Percentiles rank a stretch among this genome's conserved stretches.
These are phyloP conservation scores for Drymodes brunneopygia DNA, from an alignment of 2,113 vertebrate species.

Conservation along the genomic window DNA sequence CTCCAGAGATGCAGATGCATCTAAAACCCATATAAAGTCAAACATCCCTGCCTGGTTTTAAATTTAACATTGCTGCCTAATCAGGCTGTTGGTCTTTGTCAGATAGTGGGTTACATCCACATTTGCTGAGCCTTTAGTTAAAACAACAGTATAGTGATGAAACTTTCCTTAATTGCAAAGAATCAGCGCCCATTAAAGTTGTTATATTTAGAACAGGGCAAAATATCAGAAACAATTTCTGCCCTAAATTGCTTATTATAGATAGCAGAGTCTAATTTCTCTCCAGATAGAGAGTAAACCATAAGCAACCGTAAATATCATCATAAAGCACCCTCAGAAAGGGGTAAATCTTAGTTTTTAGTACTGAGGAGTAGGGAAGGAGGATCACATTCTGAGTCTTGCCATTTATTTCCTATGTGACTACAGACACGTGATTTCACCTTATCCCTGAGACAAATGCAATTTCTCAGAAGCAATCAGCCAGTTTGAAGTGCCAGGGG, in stretches of 20 bases:
- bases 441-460: not conserved
- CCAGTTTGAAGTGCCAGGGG: not conserved
- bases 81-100: constrained; percentile 25
- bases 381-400: not conserved
- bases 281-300: not conserved
- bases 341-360: not conserved
- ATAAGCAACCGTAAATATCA: not conserved
- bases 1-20: not conserved
- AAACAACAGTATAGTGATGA: not conserved
- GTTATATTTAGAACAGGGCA: constrained; percentile 15
- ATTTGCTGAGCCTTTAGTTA: not conserved
- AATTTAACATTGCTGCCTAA: constrained; percentile 31
- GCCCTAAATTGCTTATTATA: not conserved
- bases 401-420: not conserved
- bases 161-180: constrained; percentile 17
- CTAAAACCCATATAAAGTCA: constrained; percentile 49
- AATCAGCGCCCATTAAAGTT: not conserved
- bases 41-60: constrained; percentile 24
- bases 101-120: not conserved
- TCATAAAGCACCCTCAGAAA: not conserved
- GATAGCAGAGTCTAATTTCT: not conserved
- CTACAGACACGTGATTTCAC: not conserved
- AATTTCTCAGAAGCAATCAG: not conserved
- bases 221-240: constrained; percentile 15
- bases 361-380: not conserved